These are phyloP conservation scores for Taxidea taxus DNA, from an alignment of 2,113 vertebrate species.

Conservation along the genomic window DNA sequence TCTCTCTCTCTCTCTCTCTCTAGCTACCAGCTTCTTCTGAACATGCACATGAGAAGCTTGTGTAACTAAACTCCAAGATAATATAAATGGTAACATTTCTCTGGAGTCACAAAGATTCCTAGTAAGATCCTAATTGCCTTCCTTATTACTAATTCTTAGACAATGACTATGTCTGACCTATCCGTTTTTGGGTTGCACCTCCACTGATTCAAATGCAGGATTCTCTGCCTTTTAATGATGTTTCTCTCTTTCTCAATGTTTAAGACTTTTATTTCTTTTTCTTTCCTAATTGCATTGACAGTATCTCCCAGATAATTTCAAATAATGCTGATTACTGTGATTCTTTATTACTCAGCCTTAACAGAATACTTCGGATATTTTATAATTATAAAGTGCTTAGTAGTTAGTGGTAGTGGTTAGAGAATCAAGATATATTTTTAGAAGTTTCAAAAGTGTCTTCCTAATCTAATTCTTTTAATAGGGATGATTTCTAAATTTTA, in stretches of 20 bases:
- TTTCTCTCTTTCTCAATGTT: background rate
- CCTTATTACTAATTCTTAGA: background rate
- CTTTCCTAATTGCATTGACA: constrained; percentile 26
- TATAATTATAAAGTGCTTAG: background rate
- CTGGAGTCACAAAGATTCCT: background rate
- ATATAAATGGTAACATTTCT: background rate
- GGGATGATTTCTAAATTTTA: background rate
- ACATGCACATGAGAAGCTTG: background rate
- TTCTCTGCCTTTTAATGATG: background rate
- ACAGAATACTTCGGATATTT: background rate
- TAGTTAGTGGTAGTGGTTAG: background rate
- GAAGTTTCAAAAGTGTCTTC: background rate
- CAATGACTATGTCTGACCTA: background rate
- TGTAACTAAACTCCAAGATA: background rate
- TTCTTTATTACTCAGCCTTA: background rate
- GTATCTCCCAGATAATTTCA: background rate
- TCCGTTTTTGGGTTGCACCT: background rate
- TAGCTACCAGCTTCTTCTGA: background rate
- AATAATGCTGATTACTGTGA: background rate
- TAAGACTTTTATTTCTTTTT: constrained; percentile 5
- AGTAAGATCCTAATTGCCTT: background rate
- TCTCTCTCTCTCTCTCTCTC: background rate
- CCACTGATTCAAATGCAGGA: background rate
- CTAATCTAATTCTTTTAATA: background rate
- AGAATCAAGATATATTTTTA: background rate